Conservation (phyloP, 2,888 invertebrate genomes). For the Limnephilus rhombicus region DNA sequence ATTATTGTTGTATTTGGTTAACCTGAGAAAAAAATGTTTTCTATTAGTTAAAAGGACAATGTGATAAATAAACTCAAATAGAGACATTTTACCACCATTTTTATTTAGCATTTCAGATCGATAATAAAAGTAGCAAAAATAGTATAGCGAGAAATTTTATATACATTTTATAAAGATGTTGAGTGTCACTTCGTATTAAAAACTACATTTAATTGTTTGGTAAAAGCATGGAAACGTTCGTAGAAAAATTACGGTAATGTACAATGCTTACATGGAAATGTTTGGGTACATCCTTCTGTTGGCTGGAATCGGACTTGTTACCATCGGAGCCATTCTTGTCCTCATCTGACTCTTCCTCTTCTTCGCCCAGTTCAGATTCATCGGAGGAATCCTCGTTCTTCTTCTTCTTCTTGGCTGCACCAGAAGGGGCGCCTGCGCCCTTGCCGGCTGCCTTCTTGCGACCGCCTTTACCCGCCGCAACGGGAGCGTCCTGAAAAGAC, state of each 20-base stretch:
- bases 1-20: background rate
- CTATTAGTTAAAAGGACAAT: background rate
- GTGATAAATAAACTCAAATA: background rate
- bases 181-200: background rate
- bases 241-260: background rate
- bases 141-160: background rate
- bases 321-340: slow-evolving; percentile 78
- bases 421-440: slow-evolving; percentile 14
- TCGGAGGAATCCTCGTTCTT: slow-evolving; percentile 74
- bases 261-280: slow-evolving; percentile 76
- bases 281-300: slow-evolving; percentile 78
- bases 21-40: background rate
- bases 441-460: slow-evolving; percentile 7
- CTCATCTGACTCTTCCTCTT: slow-evolving; percentile 70
- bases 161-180: background rate
- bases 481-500: slow-evolving; percentile 29
- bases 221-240: background rate
- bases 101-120: background rate
- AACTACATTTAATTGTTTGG: background rate
- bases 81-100: background rate
- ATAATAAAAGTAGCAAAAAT: background rate
- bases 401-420: slow-evolving; percentile 57
- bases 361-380: slow-evolving; percentile 74
- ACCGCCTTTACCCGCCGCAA: background rate
- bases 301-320: slow-evolving; percentile 77